Conservation (phyloP, 2,888 invertebrate species). For the Amphiduros pacificus region DNA sequence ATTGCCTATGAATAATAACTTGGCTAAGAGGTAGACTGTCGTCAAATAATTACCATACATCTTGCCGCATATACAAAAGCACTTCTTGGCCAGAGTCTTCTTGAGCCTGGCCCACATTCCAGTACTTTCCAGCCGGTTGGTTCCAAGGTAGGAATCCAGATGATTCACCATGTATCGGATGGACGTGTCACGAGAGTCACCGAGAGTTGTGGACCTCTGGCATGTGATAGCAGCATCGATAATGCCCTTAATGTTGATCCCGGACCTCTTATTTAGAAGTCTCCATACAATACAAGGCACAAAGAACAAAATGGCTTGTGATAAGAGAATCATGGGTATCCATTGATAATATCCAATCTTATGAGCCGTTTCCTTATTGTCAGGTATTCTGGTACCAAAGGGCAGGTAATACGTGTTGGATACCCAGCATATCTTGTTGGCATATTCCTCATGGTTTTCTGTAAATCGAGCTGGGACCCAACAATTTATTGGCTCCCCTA, state of each 20-base stretch:
- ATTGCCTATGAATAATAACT: slow-evolving; percentile 47
- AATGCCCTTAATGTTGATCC: slow-evolving; percentile 59
- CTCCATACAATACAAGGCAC: slow-evolving; percentile 62
- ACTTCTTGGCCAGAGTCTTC: slow-evolving; percentile 49
- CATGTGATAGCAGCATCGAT: slow-evolving; percentile 47
- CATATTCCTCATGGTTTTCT: slow-evolving; percentile 32
- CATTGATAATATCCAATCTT: slow-evolving; percentile 58
- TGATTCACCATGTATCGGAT: slow-evolving; percentile 32
- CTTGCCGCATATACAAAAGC: slow-evolving; percentile 44
- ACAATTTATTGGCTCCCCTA: slow-evolving; percentile 96
- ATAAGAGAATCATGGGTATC: slow-evolving; percentile 52
- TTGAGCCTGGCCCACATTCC: slow-evolving; percentile 48
- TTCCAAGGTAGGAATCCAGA: slow-evolving; percentile 38
- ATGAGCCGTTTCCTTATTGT: neutral
- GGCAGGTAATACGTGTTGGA: slow-evolving; percentile 36
- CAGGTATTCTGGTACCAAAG: neutral
- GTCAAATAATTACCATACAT: slow-evolving; percentile 49
- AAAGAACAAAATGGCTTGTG: slow-evolving; percentile 61
- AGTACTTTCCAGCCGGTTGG: slow-evolving; percentile 50
- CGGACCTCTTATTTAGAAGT: slow-evolving; percentile 60
- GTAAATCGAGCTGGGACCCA: slow-evolving; percentile 51
- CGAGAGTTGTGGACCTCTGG: slow-evolving; percentile 38
- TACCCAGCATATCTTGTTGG: slow-evolving; percentile 37
- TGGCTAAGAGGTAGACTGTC: slow-evolving; percentile 47
- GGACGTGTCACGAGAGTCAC: slow-evolving; percentile 27